Base-by-base conservation (phyloP, 2,888 invertebrate genomes). In the Philonicus albiceps region DNA sequence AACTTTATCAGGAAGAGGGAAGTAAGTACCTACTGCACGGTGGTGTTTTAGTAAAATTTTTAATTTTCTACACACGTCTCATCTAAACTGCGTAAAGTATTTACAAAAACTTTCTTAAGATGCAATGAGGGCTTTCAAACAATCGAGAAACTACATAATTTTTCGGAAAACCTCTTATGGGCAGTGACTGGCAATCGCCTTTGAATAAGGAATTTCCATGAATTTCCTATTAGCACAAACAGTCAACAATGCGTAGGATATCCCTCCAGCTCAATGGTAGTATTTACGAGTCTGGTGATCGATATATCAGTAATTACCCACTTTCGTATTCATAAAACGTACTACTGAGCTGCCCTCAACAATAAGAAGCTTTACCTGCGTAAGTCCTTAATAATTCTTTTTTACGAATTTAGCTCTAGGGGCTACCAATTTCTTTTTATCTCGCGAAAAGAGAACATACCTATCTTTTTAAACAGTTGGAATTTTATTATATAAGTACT, bases 241-340 rank as follows among this genome's bases (percentile, higher is more conserved):
- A 49, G 64, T 64, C 64, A 64, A 22, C 64, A 64, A 64, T 64
- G 64, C 64, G 64, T 64, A 27, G 64, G 64, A 64, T 64, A 19
- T 64, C 27, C 19, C 8, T 64, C 22, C 64, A 11, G 13, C 27
- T 64, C 11, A 30, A 49, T 43, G 78, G 78, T 13, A 78, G 78
- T 13, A 78, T 78, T 43, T 27, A 27, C 43, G n/a, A 49, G 49
- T 11, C 13, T 30, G 22, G 22, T 49, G 40, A 78, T 78, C 78
- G 49, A 78, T 78, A 78, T 78, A 43, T 49, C 78, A 27, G 49
- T 78, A 78, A 78, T 78, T 78, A 78, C 37, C 78, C 53, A 27
- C 78, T 43, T 78, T 78, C 78, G 49, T 78, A 78, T 78, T 78
- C 78, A 78, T 27, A 78, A 43, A 37, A 78, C 43, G 78, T 78